Evolutionary conservation across 2,113 vertebrate genomes (phyloP).

Genomic region (Pelmatolapia mariae): DNA sequence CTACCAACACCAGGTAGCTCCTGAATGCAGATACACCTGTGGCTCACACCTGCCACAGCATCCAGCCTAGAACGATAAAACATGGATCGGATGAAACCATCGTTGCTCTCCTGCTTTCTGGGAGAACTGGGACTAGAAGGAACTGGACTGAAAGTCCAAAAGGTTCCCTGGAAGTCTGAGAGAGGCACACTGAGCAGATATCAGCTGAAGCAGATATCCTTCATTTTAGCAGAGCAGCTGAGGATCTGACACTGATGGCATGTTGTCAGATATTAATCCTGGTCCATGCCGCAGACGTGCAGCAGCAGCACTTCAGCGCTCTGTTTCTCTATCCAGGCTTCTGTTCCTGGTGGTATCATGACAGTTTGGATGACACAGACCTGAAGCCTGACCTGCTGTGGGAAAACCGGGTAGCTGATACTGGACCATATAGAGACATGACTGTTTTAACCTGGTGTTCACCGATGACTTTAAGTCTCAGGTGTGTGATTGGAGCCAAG

Average conservation of each 20-base stretch:
- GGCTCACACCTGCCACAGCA: background rate
- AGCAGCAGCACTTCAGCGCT: background rate
- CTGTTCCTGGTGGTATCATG: background rate
- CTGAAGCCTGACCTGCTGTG: background rate
- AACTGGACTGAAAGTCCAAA: background rate
- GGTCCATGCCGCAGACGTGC: background rate
- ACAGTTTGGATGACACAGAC: background rate
- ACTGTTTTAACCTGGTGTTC: background rate
- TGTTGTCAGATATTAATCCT: background rate
- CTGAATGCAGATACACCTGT: background rate
- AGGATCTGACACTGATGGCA: background rate
- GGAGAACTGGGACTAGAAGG: background rate
- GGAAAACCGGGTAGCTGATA: background rate
- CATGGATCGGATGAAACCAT: background rate
- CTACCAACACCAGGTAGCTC: background rate
- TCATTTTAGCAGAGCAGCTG: background rate
- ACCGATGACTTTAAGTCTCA: background rate
- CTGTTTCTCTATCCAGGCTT: background rate
- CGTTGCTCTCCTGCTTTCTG: background rate
- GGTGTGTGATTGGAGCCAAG: background rate
- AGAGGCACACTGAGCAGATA: background rate
- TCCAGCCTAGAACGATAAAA: background rate
- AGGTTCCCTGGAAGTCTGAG: background rate
- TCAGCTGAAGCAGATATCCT: background rate
- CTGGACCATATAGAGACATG: background rate